These are phyloP conservation scores for Eledona agricola DNA, from an alignment of 2,888 invertebrate genomes.

Conservation along the genomic window DNA sequence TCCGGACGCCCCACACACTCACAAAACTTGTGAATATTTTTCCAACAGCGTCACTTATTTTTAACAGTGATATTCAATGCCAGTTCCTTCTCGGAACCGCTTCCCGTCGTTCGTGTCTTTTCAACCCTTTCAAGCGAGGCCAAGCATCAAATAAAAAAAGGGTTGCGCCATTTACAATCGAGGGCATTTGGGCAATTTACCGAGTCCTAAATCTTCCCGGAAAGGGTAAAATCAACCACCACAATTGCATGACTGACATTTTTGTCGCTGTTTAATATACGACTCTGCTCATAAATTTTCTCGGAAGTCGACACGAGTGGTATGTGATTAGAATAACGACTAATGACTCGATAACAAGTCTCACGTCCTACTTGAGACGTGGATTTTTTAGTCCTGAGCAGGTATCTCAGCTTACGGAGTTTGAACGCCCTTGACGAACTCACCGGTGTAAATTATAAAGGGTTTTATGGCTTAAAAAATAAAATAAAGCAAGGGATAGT, in stretches of 20 bases:
- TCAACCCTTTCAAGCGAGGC: constrained; percentile 31
- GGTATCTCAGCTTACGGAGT: too few species aligned
- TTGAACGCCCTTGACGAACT: too few species aligned
- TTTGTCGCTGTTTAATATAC: constrained; percentile 17
- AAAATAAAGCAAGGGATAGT: constrained; percentile 43
- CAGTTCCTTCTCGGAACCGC: constrained; percentile 13
- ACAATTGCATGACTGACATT: constrained; percentile 34
- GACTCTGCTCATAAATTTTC: constrained; percentile 16
- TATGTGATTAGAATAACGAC: too few species aligned
- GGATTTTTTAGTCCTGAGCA: too few species aligned
- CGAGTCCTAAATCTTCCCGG: constrained; percentile 40
- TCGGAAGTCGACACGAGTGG: too few species aligned
- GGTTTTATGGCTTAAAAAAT: constrained; percentile 47
- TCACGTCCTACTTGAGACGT: too few species aligned
- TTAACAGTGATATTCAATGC: too few species aligned
- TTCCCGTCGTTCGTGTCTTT: constrained; percentile 10
- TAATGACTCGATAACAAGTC: too few species aligned
- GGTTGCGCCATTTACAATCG: constrained; percentile 40
- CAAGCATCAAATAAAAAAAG: constrained; percentile 41
- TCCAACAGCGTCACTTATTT: too few species aligned
- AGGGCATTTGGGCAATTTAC: constrained; percentile 40
- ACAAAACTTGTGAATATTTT: too few species aligned
- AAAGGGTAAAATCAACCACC: constrained; percentile 40
- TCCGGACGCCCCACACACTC: too few species aligned
- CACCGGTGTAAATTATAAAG: too few species aligned